These are phyloP conservation scores for Lepilemur septentrionalis DNA, from an alignment of 2,797 vertebrate genomes.

Conservation along the genomic window DNA sequence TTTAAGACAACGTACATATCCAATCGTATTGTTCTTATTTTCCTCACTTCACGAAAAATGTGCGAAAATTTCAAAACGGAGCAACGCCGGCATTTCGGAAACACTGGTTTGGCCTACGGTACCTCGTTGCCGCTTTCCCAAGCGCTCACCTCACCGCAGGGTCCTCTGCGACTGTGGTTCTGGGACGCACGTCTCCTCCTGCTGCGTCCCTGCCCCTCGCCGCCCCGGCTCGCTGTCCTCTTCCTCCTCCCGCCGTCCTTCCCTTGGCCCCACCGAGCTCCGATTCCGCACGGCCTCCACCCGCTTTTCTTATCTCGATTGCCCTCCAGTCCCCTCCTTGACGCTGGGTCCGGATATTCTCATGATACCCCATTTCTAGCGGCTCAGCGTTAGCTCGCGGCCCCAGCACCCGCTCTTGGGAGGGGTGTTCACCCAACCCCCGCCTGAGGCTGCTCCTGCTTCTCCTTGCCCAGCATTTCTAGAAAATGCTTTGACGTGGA, in stretches of 20 bases:
- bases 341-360: not conserved
- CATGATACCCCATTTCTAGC: not conserved
- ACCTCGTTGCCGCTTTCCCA: not conserved
- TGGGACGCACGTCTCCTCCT: not conserved
- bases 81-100: not conserved
- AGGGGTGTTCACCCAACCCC: not conserved
- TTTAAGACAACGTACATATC: not conserved
- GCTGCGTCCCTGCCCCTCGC: no score
- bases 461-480: not conserved
- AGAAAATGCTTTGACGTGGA: not conserved
- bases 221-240: not conserved
- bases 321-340: no score
- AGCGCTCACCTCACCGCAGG: no score
- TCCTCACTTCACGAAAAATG: not conserved
- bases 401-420: no score
- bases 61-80: not conserved
- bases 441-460: not conserved
- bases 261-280: accelerated
- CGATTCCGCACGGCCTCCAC: not conserved
- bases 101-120: no score
- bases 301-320: not conserved
- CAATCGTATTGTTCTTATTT: not conserved
- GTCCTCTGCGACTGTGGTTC: not conserved
- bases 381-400: not conserved
- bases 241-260: not conserved